These are phyloP conservation scores for Drosophila busckii DNA, from an alignment of 1,140 invertebrate genomes.

Conservation along the genomic window DNA sequence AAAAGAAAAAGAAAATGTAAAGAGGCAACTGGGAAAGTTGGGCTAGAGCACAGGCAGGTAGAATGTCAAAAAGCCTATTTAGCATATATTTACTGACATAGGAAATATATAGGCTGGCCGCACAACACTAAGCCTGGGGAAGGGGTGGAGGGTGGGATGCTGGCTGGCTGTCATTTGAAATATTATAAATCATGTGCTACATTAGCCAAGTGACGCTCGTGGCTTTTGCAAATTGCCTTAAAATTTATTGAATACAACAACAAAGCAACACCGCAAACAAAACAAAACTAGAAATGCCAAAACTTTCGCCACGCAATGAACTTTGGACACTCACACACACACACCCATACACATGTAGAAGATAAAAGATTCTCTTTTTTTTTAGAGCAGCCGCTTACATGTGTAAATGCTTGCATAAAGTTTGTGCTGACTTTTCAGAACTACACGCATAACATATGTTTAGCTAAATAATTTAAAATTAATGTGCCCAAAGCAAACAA, in stretches of 20 bases:
- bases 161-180: conserved; percentile 59
- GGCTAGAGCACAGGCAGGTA: conserved; percentile 52
- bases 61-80: conserved; percentile 77
- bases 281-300: background rate
- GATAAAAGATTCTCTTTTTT: too few relatives aligned
- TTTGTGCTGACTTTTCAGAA: too few relatives aligned
- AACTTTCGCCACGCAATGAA: too few relatives aligned
- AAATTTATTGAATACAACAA: conserved; percentile 66
- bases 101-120: conserved; percentile 4
- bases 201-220: conserved; percentile 64
- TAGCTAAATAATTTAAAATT: too few relatives aligned
- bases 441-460: too few relatives aligned
- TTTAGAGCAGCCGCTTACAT: too few relatives aligned
- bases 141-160: background rate
- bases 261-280: background rate
- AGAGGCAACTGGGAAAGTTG: background rate
- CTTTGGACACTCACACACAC: too few relatives aligned
- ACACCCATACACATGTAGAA: too few relatives aligned
- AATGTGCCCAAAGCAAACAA: too few relatives aligned
- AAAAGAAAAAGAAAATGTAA: conserved; percentile 3
- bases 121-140: too few relatives aligned
- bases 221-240: conserved; percentile 66
- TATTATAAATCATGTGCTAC: conserved; percentile 77
- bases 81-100: conserved; percentile 67
- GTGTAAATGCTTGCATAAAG: too few relatives aligned